phyloP scores from a whole-genome alignment of 2,113 vertebrate genomes.

The Pluvianellus socialis region DNA sequence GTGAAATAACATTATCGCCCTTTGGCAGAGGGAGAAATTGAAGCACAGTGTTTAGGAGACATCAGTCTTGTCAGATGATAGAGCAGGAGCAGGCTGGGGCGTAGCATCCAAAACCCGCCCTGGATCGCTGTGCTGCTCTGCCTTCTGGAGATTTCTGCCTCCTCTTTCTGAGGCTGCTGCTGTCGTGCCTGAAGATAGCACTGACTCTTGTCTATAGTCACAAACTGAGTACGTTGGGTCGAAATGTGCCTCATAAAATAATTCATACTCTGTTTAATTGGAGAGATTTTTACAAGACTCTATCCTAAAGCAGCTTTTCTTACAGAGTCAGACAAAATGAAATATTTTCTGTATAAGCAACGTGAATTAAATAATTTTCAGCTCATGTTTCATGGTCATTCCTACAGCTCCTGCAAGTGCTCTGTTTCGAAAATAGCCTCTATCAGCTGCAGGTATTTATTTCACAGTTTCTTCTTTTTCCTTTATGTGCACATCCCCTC shows the following conservation, averaged over 20 bases:
- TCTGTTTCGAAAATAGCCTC: background rate
- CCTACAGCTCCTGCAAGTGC: background rate
- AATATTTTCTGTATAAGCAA: background rate
- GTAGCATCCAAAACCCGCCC: background rate
- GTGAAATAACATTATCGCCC: constrained; percentile 43
- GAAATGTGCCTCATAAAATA: background rate
- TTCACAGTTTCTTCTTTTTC: background rate
- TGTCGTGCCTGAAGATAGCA: background rate
- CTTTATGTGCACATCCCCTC: background rate
- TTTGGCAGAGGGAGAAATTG: constrained; percentile 18
- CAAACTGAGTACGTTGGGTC: background rate
- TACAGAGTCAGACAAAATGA: background rate
- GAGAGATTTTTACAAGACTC: background rate
- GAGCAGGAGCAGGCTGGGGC: background rate
- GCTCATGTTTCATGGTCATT: background rate
- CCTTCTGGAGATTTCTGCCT: background rate
- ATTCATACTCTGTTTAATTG: background rate
- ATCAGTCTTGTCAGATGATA: background rate
- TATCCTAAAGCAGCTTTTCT: background rate
- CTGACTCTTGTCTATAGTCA: background rate
- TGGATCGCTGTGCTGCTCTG: background rate
- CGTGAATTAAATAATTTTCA: background rate
- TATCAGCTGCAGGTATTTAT: background rate
- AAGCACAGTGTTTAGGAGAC: background rate
- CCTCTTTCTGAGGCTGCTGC: background rate